Evolutionary conservation across 2,113 vertebrate genomes (phyloP).

Genomic region (Zingel zingel): DNA sequence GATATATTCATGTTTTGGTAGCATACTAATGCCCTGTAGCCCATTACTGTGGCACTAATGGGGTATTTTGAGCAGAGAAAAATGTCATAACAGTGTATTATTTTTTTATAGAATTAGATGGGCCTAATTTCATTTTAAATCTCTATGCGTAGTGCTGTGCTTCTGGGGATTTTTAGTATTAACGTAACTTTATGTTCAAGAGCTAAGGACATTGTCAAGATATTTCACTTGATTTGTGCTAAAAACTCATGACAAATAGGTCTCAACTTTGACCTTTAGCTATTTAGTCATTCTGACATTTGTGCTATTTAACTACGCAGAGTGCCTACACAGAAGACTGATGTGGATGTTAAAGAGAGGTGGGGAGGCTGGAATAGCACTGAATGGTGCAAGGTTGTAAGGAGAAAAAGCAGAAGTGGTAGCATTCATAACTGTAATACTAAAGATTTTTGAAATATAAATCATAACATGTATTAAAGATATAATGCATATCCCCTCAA

Average conservation of each 20-base stretch:
- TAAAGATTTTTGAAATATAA: not conserved
- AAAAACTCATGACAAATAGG: slow-evolving; percentile 39
- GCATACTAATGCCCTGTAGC: slow-evolving; percentile 15
- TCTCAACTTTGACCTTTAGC: slow-evolving; percentile 22
- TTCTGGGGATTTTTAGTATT: not conserved
- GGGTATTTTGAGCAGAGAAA: slow-evolving; percentile 36
- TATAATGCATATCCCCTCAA: not conserved
- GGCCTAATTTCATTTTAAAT: slow-evolving; percentile 29
- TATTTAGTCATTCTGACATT: slow-evolving; percentile 38
- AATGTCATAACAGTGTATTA: slow-evolving; percentile 23
- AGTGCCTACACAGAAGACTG: slow-evolving; percentile 13
- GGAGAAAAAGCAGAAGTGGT: not conserved
- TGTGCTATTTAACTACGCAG: slow-evolving; percentile 36
- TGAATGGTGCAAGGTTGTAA: slow-evolving; percentile 5
- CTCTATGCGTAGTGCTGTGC: not conserved
- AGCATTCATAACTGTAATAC: not conserved
- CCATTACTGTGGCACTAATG: slow-evolving; percentile 37
- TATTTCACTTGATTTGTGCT: slow-evolving; percentile 28
- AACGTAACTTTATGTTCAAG: slow-evolving; percentile 18
- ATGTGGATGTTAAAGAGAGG: slow-evolving; percentile 23
- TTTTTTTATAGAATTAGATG: slow-evolving; percentile 14
- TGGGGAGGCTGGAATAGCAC: slow-evolving; percentile 5
- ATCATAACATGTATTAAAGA: not conserved
- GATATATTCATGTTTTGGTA: slow-evolving; percentile 9
- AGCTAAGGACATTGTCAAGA: slow-evolving; percentile 34